Evolutionary conservation across 2,888 invertebrate genomes (phyloP).

Genomic region (Mamestra brassicae): DNA sequence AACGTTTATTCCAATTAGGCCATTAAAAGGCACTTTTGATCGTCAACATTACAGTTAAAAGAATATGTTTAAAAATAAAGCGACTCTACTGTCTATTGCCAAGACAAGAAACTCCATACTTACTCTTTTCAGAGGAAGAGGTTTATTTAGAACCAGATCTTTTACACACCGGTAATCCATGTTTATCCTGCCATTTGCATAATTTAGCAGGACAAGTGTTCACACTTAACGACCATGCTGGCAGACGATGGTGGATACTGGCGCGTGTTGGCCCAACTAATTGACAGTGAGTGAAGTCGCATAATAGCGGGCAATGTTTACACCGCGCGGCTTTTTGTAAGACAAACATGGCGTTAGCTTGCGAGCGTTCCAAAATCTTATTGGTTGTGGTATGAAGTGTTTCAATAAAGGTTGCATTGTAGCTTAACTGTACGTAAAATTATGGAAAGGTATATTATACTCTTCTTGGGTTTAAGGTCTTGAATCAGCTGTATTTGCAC

Average conservation of each 20-base stretch:
- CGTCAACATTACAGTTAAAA: too few species aligned
- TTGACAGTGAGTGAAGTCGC: slow-evolving; percentile 66
- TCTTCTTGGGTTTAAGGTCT: too few species aligned
- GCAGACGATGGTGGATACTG: slow-evolving; percentile 21
- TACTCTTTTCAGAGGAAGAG: not conserved
- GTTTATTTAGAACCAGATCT: slow-evolving; percentile 30
- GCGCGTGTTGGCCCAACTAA: slow-evolving; percentile 24
- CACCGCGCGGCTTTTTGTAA: slow-evolving; percentile 77
- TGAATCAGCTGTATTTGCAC: too few species aligned
- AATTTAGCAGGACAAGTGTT: slow-evolving; percentile 44
- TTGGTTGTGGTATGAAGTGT: not conserved
- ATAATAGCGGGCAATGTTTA: slow-evolving; percentile 76
- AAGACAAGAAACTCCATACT: too few species aligned
- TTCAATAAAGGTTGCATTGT: not conserved
- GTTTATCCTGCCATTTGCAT: slow-evolving; percentile 50
- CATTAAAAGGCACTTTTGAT: too few species aligned
- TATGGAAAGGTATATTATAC: too few species aligned
- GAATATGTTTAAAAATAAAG: too few species aligned
- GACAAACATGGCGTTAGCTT: slow-evolving; percentile 58
- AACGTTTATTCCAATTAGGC: too few species aligned
- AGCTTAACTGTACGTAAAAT: not conserved
- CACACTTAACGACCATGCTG: slow-evolving; percentile 26
- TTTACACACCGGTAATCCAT: slow-evolving; percentile 44
- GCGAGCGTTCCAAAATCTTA: not conserved
- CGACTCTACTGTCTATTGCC: too few species aligned